phyloP scores from a whole-genome alignment of 2,888 invertebrate genomes.

The Diadegma fenestrale region DNA sequence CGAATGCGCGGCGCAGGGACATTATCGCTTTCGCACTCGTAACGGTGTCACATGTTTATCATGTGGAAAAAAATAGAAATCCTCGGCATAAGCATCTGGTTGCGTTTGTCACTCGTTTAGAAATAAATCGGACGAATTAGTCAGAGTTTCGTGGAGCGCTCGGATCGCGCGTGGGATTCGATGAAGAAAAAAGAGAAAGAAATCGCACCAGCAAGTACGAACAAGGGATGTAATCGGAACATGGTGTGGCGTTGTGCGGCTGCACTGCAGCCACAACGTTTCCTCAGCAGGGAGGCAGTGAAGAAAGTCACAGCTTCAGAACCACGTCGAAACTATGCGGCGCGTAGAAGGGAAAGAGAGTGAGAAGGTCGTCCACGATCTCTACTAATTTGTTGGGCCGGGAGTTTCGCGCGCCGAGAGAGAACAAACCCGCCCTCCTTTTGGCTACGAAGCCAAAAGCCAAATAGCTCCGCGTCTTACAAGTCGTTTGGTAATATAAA shows the following conservation, averaged over 20 bases:
- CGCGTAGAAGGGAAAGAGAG: constrained; percentile 3
- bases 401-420: constrained; percentile 67
- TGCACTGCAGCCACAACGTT: not conserved
- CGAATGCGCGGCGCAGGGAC: not conserved
- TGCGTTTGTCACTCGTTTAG: constrained; percentile 66
- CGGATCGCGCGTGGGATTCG: constrained; percentile 68
- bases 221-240: constrained; percentile 20
- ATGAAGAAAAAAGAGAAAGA: constrained; percentile 45
- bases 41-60: constrained; percentile 7
- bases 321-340: constrained; percentile 3
- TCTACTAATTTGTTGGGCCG: constrained; percentile 76
- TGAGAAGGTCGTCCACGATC: constrained; percentile 69
- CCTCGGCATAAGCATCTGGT: constrained; percentile 47
- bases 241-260: not conserved
- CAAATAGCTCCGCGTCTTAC: constrained; percentile 69
- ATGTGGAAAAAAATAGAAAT: constrained; percentile 29
- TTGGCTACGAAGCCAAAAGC: constrained; percentile 73
- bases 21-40: constrained; percentile 15
- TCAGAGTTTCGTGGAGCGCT: constrained; percentile 64
- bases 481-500: constrained; percentile 52
- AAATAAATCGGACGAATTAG: constrained; percentile 73
- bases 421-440: constrained; percentile 67
- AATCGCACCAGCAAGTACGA: not conserved
- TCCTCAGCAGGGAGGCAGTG: not conserved
- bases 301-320: not conserved